Conservation (phyloP, 2,797 vertebrate genomes). For the Gymnodraco acuticeps region DNA sequence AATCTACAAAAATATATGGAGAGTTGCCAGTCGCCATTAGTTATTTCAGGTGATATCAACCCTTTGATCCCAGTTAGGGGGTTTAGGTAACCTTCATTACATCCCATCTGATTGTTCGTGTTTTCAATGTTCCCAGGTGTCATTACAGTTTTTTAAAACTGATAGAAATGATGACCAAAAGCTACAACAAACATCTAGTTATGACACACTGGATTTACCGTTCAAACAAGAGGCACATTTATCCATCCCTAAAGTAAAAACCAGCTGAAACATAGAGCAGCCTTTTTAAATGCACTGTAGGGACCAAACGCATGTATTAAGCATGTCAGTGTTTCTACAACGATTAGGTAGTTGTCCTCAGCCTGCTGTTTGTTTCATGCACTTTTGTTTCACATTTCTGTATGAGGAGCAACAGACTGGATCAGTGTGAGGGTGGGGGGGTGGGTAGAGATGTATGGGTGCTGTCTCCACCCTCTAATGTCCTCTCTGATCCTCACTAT, state of each 20-base stretch:
- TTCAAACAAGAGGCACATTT: neutral
- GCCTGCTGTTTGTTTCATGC: slow-evolving; percentile 16
- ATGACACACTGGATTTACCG: neutral
- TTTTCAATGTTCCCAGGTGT: slow-evolving; percentile 1
- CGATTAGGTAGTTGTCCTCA: neutral
- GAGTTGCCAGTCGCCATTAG: neutral
- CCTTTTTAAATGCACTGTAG: neutral
- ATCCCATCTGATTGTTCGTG: neutral
- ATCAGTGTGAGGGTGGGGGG: slow-evolving; percentile 6
- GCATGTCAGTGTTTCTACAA: neutral
- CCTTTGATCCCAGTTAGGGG: neutral
- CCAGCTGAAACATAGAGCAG: neutral
- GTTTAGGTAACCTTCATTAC: neutral
- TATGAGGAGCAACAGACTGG: slow-evolving; percentile 1
- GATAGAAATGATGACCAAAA: neutral
- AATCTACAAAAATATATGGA: no score
- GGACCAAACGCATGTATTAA: neutral
- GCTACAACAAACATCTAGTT: neutral
- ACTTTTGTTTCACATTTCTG: neutral
- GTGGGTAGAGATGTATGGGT: slow-evolving; percentile 46
- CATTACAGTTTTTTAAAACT: neutral
- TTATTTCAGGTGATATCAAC: neutral
- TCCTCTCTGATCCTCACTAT: slow-evolving; percentile 15
- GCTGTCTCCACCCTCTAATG: slow-evolving; percentile 9
- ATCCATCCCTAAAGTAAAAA: neutral